Conservation (phyloP, 1,140 invertebrate genomes). For the Drosophila littoralis region DNA sequence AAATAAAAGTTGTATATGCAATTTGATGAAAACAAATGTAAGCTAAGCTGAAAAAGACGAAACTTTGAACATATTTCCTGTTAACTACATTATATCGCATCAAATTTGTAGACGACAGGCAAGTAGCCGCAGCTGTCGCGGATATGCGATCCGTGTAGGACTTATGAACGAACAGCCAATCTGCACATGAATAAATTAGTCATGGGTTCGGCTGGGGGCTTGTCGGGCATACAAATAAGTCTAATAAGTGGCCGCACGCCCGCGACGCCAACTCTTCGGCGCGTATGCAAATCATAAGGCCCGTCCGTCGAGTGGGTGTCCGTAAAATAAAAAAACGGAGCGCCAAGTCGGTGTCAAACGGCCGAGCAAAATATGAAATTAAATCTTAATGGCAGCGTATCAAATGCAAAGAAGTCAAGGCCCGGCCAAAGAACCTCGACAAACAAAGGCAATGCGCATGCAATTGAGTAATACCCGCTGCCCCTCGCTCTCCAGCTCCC, state of each 20-base stretch:
- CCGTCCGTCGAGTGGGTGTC: constrained; percentile 33
- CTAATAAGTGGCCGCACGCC: constrained; percentile 20
- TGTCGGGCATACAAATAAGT: constrained; percentile 73
- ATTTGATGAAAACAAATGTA: too few relatives aligned
- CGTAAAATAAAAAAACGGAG: constrained; percentile 4
- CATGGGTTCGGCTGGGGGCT: constrained; percentile 36
- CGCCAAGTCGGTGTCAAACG: constrained; percentile 12
- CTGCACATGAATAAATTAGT: constrained; percentile 69
- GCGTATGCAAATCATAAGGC: constrained; percentile 46
- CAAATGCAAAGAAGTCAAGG: constrained; percentile 76
- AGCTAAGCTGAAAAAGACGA: too few relatives aligned
- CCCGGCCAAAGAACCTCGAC: constrained; percentile 65
- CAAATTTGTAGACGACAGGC: constrained; percentile 35
- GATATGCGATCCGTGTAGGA: constrained; percentile 42
- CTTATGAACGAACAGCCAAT: constrained; percentile 35
- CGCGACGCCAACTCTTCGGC: constrained; percentile 13
- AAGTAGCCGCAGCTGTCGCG: constrained; percentile 56
- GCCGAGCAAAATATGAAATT: constrained; percentile 65
- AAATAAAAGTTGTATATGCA: too few relatives aligned
- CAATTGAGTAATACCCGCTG: constrained; percentile 49
- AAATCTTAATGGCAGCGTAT: constrained; percentile 64
- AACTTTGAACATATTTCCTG: not conserved
- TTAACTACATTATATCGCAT: not conserved
- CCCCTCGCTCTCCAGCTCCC: not conserved
- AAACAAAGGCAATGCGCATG: constrained; percentile 38